A percentile compares a stretch with the other conserved stretches of the same genome.
Conservation (phyloP, 1,140 invertebrate genomes). For the Goniozus legneri region DNA sequence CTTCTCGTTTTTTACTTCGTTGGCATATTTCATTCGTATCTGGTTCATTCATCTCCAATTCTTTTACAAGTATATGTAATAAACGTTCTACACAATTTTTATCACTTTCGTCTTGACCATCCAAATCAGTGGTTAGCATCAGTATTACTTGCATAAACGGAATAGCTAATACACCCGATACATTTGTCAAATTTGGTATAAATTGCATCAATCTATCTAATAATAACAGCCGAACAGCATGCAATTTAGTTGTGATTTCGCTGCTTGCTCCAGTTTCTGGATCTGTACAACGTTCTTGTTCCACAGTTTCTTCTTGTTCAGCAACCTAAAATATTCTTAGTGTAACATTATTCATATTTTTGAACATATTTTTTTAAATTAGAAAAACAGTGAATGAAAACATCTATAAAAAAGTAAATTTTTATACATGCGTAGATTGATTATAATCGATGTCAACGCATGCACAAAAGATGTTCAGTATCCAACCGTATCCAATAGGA, state of each 20-base stretch:
- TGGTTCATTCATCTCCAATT: constrained; percentile 71
- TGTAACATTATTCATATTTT: not conserved
- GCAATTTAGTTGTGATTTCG: constrained; percentile 48
- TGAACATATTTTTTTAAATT: not conserved
- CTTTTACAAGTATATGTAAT: constrained; percentile 69
- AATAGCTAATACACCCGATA: constrained; percentile 79
- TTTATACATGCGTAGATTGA: no score
- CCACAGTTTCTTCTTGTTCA: constrained; percentile 42
- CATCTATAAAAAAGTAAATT: not conserved
- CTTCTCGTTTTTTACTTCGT: constrained; percentile 68
- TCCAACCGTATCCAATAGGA: no score
- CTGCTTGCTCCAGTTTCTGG: constrained; percentile 40
- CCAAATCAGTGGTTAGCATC: constrained; percentile 87
- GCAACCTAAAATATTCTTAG: constrained; percentile 22
- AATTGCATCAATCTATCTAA: constrained; percentile 62
- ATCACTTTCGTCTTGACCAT: constrained; percentile 79
- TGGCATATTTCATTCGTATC: constrained; percentile 57
- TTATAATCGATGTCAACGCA: no score
- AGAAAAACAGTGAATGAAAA: constrained; percentile 5
- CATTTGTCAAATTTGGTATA: constrained; percentile 60
- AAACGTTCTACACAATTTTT: constrained; percentile 72
- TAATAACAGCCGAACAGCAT: constrained; percentile 57
- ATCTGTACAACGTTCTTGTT: constrained; percentile 33
- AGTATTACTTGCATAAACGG: constrained; percentile 88
- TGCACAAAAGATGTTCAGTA: no score